A percentile compares a stretch with the other conserved stretches of the same genome.
These are phyloP conservation scores for Nephrotoma flavescens DNA, from an alignment of 2,888 invertebrate species.

Conservation along the genomic window DNA sequence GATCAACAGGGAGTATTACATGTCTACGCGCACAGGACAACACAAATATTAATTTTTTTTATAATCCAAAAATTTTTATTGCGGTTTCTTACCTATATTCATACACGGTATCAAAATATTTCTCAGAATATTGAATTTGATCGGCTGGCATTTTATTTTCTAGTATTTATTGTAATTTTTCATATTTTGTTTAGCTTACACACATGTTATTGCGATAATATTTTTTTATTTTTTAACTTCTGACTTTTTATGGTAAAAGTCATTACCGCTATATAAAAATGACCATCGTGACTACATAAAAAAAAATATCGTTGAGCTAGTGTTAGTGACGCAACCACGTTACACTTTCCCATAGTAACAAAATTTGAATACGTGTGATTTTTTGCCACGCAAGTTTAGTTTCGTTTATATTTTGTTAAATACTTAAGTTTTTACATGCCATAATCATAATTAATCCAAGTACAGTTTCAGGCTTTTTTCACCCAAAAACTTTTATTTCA, in stretches of 20 bases:
- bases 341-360: too few species aligned
- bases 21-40: slow-evolving; percentile 44
- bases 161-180: not conserved
- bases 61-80: not conserved
- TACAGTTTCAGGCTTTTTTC: too few species aligned
- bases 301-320: too few species aligned
- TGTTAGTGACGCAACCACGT: too few species aligned
- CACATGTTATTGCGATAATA: not conserved
- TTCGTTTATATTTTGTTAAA: too few species aligned
- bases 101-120: slow-evolving; percentile 72
- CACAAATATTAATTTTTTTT: not conserved
- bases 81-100: slow-evolving; percentile 64
- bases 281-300: too few species aligned
- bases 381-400: too few species aligned
- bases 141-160: slow-evolving; percentile 47
- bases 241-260: not conserved
- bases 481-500: too few species aligned
- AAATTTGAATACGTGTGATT: too few species aligned
- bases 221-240: not conserved
- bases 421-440: too few species aligned
- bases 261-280: too few species aligned
- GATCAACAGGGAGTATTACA: slow-evolving; percentile 74
- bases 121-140: slow-evolving; percentile 85
- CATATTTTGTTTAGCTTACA: not conserved
- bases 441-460: too few species aligned